phyloP scores from a whole-genome alignment of 2,888 invertebrate species.

The Crematogaster levior region DNA sequence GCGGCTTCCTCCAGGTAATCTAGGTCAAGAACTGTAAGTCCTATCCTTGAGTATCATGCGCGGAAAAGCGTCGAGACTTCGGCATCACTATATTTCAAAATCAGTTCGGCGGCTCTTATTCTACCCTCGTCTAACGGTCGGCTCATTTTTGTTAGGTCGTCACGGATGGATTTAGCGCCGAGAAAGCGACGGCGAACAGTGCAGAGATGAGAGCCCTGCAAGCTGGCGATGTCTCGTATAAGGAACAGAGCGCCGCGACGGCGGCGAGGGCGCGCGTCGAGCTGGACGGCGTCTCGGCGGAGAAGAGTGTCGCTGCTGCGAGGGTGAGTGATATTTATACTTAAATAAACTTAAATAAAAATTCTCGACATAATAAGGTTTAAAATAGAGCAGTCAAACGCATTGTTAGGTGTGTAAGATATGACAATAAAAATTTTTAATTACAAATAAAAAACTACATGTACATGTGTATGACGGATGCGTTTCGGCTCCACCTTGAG shows the following conservation, averaged over 20 bases:
- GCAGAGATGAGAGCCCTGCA: conserved; percentile 92
- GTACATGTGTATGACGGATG: too few species aligned
- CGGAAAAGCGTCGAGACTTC: not conserved
- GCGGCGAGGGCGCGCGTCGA: conserved; percentile 93
- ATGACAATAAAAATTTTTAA: too few species aligned
- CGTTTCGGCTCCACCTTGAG: too few species aligned
- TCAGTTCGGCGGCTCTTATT: not conserved
- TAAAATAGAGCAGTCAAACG: too few species aligned
- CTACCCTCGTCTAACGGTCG: not conserved
- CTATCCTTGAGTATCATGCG: conserved; percentile 35
- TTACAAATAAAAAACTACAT: too few species aligned
- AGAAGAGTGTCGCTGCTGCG: conserved; percentile 93
- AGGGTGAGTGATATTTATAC: conserved; percentile 88
- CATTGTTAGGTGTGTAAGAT: too few species aligned
- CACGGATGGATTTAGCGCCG: conserved; percentile 93
- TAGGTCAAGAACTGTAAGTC: conserved; percentile 77
- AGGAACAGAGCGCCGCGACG: conserved; percentile 92
- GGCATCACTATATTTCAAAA: not conserved
- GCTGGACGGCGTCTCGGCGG: conserved; percentile 94
- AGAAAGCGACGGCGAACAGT: conserved; percentile 91
- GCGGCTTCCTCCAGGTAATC: conserved; percentile 74
- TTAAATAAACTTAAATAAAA: not conserved
- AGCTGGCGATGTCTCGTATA: conserved; percentile 93
- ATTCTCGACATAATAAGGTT: not conserved
- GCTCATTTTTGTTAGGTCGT: conserved; percentile 87